Base-by-base conservation (phyloP, 2,113 vertebrate species). In the Chaetodon auriga region DNA sequence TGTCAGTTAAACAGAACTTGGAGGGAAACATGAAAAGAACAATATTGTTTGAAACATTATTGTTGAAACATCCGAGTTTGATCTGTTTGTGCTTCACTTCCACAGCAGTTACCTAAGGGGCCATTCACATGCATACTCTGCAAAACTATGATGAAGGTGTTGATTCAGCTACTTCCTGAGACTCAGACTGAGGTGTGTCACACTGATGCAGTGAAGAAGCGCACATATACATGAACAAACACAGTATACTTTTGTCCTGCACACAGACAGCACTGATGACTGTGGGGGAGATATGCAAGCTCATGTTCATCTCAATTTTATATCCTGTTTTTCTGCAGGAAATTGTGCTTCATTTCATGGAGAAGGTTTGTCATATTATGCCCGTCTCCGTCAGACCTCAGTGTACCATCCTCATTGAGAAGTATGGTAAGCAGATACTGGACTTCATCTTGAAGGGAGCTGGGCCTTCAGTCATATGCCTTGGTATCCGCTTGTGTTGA, bases 101-200 rank as follows among this genome's bases (percentile, higher is more conserved):
- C 21, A 23, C n/a, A 45, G 43, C 43, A 1, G 8, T 10, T 45
- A 7, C 2, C 8, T 45, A 45, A 14, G 55, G 2, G 5, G 2
- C 1, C 7, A 2, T 2, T 7, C 13, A 15, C 4, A 35, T 25
- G n/a, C 13, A 0, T 15, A 0, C 13, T 23, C n/a, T 23, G 54
- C n/a, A n/a, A 57, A 25, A 23, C 23, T 6, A 0, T 57, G 23
- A 25, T 57, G 12, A 25, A 2, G 0, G 13, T 6, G 7, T 9
- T 58, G 14, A 15, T 18, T 7, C 2, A 6, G n/a, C 13, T 25
- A 5, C 57, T 58, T 7, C 25, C 57, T 3, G 1, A 0, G 7
- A 2, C 30, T 1, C 15, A 12, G 5, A 57, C 23, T 18, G 25
- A 60, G 15, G 15, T 60, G 15, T 35, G 30, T 60, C 25, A 16